Evolutionary conservation across 2,888 invertebrate species (phyloP).

Genomic region (Drosophila antonietae): DNA sequence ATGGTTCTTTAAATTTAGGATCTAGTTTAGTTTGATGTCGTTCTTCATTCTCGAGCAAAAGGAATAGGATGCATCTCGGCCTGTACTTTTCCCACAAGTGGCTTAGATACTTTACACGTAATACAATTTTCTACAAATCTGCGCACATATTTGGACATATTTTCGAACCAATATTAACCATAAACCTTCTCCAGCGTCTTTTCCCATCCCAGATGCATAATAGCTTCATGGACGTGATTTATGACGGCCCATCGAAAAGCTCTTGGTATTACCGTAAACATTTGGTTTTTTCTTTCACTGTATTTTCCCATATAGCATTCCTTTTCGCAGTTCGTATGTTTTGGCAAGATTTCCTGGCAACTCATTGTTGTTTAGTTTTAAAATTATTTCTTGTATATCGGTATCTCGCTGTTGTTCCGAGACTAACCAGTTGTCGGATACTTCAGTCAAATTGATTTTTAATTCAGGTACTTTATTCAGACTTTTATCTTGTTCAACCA

Average conservation of each 20-base stretch:
- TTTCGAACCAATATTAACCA: too few relatives aligned
- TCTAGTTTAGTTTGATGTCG: too few relatives aligned
- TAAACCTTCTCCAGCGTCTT: not conserved
- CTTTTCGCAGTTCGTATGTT: not conserved
- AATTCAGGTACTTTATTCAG: too few relatives aligned
- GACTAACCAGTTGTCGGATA: not conserved
- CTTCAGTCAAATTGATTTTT: too few relatives aligned
- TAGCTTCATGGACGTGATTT: not conserved
- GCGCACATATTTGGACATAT: too few relatives aligned
- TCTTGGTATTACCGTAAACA: not conserved
- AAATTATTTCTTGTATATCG: not conserved
- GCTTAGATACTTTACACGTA: too few relatives aligned
- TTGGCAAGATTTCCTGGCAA: not conserved
- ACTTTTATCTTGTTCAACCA: not conserved
- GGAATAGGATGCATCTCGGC: too few relatives aligned
- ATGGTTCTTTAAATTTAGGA: too few relatives aligned
- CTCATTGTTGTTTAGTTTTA: not conserved
- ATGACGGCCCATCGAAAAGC: not conserved
- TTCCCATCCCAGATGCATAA: not conserved
- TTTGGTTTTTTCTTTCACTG: not conserved
- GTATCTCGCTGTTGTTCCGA: not conserved
- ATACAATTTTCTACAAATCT: too few relatives aligned
- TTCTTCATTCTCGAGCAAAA: too few relatives aligned
- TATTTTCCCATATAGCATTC: not conserved
- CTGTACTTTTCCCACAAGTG: too few relatives aligned